Conservation (phyloP, 30 jellyfish, hydroid and myxozoan genomes). For the Hydra vulgaris region DNA sequence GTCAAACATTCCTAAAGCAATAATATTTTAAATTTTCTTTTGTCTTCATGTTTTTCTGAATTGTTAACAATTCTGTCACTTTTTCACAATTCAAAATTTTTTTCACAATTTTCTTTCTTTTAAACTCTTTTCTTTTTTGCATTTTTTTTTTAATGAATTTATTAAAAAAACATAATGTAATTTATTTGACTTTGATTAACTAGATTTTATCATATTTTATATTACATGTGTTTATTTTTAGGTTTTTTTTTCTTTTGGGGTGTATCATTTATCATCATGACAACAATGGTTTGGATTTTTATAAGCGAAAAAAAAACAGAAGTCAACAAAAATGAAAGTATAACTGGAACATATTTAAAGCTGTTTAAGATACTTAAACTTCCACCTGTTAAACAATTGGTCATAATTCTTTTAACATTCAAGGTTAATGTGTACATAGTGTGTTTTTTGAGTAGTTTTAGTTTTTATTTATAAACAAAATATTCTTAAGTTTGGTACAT, state of each 20-base stretch:
- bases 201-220: too few relatives aligned
- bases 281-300: slow-evolving; percentile 74
- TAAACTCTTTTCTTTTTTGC: too few relatives aligned
- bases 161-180: too few relatives aligned
- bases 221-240: slow-evolving; percentile 29
- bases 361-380: slow-evolving; percentile 55
- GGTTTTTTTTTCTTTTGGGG: slow-evolving; percentile 96
- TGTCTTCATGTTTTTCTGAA: too few relatives aligned
- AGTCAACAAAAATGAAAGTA: slow-evolving; percentile 51
- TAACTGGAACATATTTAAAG: slow-evolving; percentile 54
- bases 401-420: slow-evolving; percentile 60
- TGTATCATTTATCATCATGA: slow-evolving; percentile 52
- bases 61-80: too few relatives aligned
- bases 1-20: too few relatives aligned
- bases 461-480: not conserved
- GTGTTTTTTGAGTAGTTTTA: not conserved
- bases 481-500: too few relatives aligned
- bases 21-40: too few relatives aligned
- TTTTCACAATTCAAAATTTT: too few relatives aligned
- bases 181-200: too few relatives aligned
- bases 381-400: slow-evolving; percentile 79
- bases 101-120: too few relatives aligned
- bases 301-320: slow-evolving; percentile 45
- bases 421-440: slow-evolving; percentile 33
- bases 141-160: too few relatives aligned